phyloP scores from a whole-genome alignment of 2,113 vertebrate species.

The Channa maculata region DNA sequence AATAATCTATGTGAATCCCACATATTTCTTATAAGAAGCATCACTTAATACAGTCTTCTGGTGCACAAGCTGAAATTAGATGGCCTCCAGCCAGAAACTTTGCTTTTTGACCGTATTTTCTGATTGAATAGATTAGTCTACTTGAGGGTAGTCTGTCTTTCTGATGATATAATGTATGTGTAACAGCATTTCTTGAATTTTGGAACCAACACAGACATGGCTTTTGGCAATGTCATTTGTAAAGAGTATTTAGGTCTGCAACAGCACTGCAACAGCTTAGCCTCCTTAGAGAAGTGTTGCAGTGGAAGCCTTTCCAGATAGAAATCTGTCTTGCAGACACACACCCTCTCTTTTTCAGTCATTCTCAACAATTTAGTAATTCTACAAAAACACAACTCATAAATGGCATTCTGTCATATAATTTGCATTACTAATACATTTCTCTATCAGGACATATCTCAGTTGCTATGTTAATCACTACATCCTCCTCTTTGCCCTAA shows the following conservation, averaged over 20 bases:
- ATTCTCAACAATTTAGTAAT: not conserved
- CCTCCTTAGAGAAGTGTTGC: slow-evolving; percentile 7
- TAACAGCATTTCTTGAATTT: slow-evolving; percentile 25
- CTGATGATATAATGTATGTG: slow-evolving; percentile 30
- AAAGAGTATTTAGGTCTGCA: slow-evolving; percentile 35
- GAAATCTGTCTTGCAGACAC: not conserved
- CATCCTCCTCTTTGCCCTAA: not conserved
- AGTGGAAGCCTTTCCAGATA: slow-evolving; percentile 8
- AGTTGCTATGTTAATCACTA: not conserved
- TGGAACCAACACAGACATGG: slow-evolving; percentile 37
- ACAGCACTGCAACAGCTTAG: slow-evolving; percentile 24
- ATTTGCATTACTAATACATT: not conserved
- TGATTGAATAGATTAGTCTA: slow-evolving; percentile 65
- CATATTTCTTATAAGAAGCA: slow-evolving; percentile 52
- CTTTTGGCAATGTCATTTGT: slow-evolving; percentile 26
- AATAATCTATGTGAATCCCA: slow-evolving; percentile 34
- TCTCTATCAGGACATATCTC: not conserved
- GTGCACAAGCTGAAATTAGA: slow-evolving; percentile 64
- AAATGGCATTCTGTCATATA: not conserved
- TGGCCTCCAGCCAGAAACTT: slow-evolving; percentile 66
- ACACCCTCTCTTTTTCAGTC: not conserved
- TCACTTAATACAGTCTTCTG: slow-evolving; percentile 39
- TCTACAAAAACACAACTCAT: not conserved
- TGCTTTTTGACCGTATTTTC: slow-evolving; percentile 50
- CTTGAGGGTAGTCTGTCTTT: slow-evolving; percentile 52